Evolutionary conservation across 2,797 vertebrate genomes (phyloP).

Genomic region (Ctenopoma multispine): DNA sequence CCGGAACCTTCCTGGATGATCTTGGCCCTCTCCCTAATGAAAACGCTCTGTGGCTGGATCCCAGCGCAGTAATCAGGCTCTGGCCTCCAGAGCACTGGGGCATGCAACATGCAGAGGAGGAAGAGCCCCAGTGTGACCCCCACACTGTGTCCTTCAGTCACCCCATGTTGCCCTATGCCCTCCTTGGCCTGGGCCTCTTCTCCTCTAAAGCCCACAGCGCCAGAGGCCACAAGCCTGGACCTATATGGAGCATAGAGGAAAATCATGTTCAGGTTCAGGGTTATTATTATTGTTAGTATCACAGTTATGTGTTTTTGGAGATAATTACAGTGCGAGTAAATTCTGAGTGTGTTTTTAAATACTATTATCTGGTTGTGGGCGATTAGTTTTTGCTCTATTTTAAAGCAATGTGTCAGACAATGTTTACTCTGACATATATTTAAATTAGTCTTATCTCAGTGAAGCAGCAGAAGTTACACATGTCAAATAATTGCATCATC

Average conservation of each 20-base stretch:
- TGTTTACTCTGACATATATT: constrained; percentile 44
- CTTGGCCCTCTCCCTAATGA: constrained; percentile 88
- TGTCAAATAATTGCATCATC: constrained; percentile 59
- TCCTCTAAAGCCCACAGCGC: constrained; percentile 58
- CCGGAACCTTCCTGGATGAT: constrained; percentile 88
- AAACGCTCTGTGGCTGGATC: constrained; percentile 84
- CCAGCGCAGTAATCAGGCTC: constrained; percentile 83
- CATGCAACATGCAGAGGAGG: constrained; percentile 79
- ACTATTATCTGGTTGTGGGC: constrained; percentile 22
- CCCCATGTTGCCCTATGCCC: constrained; percentile 72
- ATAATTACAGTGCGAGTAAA: constrained; percentile 38
- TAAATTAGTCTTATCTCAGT: constrained; percentile 32
- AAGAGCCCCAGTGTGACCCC: constrained; percentile 80
- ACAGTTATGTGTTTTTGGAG: constrained; percentile 38
- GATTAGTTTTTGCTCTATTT: constrained; percentile 32
- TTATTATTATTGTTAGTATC: constrained; percentile 18
- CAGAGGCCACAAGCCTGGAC: constrained; percentile 55
- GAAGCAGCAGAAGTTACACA: constrained; percentile 38
- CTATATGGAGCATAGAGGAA: constrained; percentile 35
- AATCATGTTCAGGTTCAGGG: constrained; percentile 16
- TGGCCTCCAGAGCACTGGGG: constrained; percentile 78
- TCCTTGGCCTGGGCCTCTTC: constrained; percentile 70
- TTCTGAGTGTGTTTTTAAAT: constrained; percentile 49
- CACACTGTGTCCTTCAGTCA: constrained; percentile 75
- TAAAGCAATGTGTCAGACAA: constrained; percentile 20